Base-by-base conservation (phyloP, 1,140 invertebrate genomes). In the Tetramorium simillimum region DNA sequence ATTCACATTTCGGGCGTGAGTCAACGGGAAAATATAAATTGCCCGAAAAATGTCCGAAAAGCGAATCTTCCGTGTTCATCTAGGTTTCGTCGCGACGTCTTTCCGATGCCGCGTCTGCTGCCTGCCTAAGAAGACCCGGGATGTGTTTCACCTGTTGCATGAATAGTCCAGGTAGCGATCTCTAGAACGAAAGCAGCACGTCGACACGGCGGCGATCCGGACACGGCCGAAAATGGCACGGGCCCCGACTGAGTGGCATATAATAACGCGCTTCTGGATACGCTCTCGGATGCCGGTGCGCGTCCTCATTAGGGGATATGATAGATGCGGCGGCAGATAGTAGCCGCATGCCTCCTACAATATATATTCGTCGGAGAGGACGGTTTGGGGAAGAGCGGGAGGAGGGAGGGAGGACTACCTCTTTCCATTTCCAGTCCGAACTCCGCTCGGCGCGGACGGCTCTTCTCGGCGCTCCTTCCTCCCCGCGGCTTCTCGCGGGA, bases 271-370 rank as follows among this genome's bases (percentile, higher is more conserved):
- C 63, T 85, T 87, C 80, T 85, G 86, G 80, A 86, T 86, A 69
- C 80, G 58, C 80, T 58, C 24, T 69, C 46, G 49, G 46, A 73
- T 43, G 62, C 87, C 75, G 56, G 65, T 33, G 85, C 65, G 88
- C 75, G 70, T 92, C 86, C 92, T 93, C 92, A 93, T 93, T 93
- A 93, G 91, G 88, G 85, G 89, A 92, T 93, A 93, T 93, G 92
- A 93, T 91, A 91, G 92, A 93, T 92, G 90, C 86, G 60, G 46
- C 78, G 89, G 65, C 24, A 81, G 88, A 91, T 91, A 88, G 67
- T 21, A 51, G 51, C 85, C 77, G 65, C 85, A 86, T 86, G 85
- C 85, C 63, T 86, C 53, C 77, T 85, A 78, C 82, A 37, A 85
- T 78, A 78, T 85, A 85, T 85, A 85, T 85, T 85, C 82, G 82